Conservation (phyloP, 2,797 vertebrate species). For the Petrocephalus sullivani region DNA sequence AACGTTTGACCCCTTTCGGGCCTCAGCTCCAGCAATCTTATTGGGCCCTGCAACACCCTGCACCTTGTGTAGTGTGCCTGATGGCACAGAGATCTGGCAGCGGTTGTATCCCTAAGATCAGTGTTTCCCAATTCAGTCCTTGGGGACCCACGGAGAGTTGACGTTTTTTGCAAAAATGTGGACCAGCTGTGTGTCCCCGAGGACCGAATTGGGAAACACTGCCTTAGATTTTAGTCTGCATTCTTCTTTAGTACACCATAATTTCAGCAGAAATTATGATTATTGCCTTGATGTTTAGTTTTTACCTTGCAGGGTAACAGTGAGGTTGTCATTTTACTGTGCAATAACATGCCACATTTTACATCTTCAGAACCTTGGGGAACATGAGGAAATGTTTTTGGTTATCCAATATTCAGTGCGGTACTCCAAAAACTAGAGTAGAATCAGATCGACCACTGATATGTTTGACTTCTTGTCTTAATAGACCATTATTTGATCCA, state of each 20-base stretch:
- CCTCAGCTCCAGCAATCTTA: background rate
- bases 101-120: background rate
- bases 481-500: background rate
- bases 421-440: background rate
- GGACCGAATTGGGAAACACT: too few relatives aligned
- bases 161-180: too few relatives aligned
- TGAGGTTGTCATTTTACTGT: background rate
- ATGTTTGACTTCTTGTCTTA: background rate
- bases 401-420: background rate
- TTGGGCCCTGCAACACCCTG: background rate
- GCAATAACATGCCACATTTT: background rate
- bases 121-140: too few relatives aligned
- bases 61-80: background rate
- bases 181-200: too few relatives aligned
- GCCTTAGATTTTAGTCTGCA: background rate
- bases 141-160: too few relatives aligned
- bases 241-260: background rate
- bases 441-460: background rate
- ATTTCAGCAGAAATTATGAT: background rate
- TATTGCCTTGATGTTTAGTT: background rate
- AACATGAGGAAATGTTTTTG: background rate
- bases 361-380: background rate
- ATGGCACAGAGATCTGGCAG: background rate
- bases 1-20: conserved; percentile 42
- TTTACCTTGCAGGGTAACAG: background rate